phyloP scores from a whole-genome alignment of 2,113 vertebrate species.

The Neolamprologus hecqui region DNA sequence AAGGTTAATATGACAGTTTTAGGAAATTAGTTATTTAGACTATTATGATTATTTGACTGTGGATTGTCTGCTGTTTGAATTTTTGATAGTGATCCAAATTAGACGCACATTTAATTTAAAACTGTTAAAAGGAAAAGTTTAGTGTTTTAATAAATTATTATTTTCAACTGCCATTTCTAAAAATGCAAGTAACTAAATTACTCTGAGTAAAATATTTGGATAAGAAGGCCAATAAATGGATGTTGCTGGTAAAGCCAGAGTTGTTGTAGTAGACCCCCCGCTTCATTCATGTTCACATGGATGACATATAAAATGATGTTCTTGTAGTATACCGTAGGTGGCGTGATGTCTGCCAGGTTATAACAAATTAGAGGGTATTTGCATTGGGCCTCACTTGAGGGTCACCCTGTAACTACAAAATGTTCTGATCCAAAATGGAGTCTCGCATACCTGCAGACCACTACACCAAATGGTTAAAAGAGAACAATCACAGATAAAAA shows the following conservation, averaged over 20 bases:
- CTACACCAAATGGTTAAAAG: not conserved
- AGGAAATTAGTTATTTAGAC: not conserved
- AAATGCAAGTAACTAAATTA: not conserved
- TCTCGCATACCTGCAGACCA: not conserved
- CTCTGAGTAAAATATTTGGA: not conserved
- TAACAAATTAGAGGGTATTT: not conserved
- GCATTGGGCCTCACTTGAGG: not conserved
- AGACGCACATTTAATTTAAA: not conserved
- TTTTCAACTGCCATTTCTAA: not conserved
- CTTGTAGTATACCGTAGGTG: not conserved
- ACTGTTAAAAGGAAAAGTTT: not conserved
- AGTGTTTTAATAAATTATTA: not conserved
- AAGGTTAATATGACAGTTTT: not conserved
- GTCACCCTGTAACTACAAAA: not conserved
- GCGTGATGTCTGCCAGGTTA: not conserved
- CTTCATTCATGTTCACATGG: not conserved
- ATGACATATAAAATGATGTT: accelerated
- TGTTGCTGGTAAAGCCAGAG: not conserved
- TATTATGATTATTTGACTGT: not conserved
- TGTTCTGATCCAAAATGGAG: not conserved
- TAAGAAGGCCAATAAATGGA: not conserved
- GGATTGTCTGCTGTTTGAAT: not conserved
- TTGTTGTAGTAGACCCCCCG: not conserved
- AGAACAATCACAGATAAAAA: not conserved
- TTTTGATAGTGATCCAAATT: not conserved